Conservation (phyloP, 2,113 vertebrate species). For the Brachyhypopomus occidentalis region DNA sequence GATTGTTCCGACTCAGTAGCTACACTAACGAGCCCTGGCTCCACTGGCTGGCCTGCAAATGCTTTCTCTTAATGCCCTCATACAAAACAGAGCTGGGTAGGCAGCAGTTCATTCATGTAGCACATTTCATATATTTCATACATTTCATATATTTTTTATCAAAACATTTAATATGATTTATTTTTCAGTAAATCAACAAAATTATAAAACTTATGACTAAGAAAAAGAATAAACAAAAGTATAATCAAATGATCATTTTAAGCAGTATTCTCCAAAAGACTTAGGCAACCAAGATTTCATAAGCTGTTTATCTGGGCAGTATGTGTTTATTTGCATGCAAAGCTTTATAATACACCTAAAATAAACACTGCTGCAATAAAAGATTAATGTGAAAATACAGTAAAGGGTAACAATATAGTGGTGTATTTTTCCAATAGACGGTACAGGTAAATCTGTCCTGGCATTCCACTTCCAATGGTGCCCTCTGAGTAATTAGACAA, state of each 20-base stretch:
- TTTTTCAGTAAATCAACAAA: neutral
- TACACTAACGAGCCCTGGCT: constrained; percentile 25
- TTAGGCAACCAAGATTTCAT: too few species aligned
- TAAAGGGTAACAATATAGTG: too few species aligned
- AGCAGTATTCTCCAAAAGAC: neutral
- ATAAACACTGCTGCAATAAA: neutral
- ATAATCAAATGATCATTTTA: neutral
- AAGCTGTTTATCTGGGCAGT: too few species aligned
- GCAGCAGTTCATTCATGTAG: neutral
- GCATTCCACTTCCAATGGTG: too few species aligned
- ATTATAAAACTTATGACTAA: neutral
- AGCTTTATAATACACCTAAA: too few species aligned
- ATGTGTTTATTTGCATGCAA: too few species aligned
- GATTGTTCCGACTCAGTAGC: constrained; percentile 20
- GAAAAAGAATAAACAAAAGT: neutral
- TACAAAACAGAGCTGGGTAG: neutral
- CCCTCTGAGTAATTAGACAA: too few species aligned
- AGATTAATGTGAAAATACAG: neutral
- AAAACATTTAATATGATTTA: neutral
- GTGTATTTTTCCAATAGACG: too few species aligned
- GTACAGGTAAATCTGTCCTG: too few species aligned
- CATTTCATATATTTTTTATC: neutral
- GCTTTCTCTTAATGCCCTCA: neutral
- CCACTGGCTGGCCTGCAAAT: neutral
- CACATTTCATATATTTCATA: neutral